phyloP scores from a whole-genome alignment of 2,113 vertebrate genomes.

The Oncorhynchus gorbuscha region DNA sequence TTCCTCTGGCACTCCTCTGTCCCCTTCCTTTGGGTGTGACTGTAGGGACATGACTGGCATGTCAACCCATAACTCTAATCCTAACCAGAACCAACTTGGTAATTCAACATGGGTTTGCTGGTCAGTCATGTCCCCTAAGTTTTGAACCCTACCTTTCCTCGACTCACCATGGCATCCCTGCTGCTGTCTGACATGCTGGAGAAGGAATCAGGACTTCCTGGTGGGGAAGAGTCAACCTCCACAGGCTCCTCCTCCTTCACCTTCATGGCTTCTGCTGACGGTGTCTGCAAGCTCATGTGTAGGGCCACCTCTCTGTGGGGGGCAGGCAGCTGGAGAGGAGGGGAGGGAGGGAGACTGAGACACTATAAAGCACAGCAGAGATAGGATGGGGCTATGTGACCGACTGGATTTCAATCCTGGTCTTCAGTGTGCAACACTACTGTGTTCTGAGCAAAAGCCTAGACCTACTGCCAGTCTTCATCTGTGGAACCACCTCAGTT shows the following conservation, averaged over 20 bases:
- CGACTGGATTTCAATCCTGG: no score
- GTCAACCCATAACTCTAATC: not conserved
- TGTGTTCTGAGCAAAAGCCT: no score
- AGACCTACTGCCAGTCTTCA: no score
- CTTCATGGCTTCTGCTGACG: conserved; percentile 79
- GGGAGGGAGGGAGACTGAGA: not conserved
- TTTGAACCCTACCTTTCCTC: conserved; percentile 55
- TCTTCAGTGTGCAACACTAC: no score
- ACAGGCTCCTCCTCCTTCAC: conserved; percentile 90
- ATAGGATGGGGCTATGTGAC: no score
- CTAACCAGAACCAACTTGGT: no score
- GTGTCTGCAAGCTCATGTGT: conserved; percentile 89
- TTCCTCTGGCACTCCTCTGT: not conserved
- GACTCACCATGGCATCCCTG: conserved; percentile 50
- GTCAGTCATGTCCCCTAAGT: not conserved
- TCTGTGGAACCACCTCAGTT: no score
- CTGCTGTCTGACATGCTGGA: conserved; percentile 70
- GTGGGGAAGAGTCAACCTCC: conserved; percentile 89
- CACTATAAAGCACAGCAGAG: no score
- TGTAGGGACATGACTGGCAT: not conserved
- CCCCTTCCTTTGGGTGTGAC: not conserved
- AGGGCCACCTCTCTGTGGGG: conserved; percentile 78
- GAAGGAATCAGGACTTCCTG: conserved; percentile 81
- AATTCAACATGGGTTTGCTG: not conserved
- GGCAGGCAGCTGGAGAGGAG: conserved; percentile 54